Conservation (phyloP, 2,888 invertebrate species). For the Syrista parreyssii region DNA sequence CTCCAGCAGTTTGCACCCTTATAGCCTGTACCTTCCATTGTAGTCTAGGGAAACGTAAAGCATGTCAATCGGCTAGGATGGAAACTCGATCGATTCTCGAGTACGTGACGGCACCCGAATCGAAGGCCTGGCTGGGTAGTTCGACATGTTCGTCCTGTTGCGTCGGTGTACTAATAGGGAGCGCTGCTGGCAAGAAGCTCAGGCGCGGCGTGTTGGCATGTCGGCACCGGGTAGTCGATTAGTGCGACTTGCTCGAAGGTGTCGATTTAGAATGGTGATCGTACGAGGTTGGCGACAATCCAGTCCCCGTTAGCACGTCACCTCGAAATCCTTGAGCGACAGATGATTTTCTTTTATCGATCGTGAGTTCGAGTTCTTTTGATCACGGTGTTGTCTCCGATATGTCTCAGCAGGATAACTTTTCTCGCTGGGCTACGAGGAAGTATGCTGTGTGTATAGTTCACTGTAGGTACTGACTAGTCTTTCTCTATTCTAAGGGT, state of each 20-base stretch:
- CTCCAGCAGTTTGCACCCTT: background rate
- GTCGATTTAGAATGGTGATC: slow-evolving; percentile 45
- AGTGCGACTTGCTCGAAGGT: slow-evolving; percentile 38
- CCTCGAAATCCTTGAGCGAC: slow-evolving; percentile 1
- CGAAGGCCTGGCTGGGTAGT: slow-evolving; percentile 30
- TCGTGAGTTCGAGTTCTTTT: background rate
- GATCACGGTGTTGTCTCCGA: background rate
- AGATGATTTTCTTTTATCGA: background rate
- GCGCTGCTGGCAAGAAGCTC: slow-evolving; percentile 30
- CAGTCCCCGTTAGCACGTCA: slow-evolving; percentile 11
- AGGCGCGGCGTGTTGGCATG: slow-evolving; percentile 42
- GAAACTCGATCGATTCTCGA: slow-evolving; percentile 47
- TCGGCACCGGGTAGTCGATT: slow-evolving; percentile 41
- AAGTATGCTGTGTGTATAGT: background rate
- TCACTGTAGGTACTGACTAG: background rate
- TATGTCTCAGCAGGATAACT: background rate
- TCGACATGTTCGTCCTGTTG: slow-evolving; percentile 19
- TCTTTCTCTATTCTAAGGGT: background rate
- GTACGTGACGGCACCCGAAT: slow-evolving; percentile 58
- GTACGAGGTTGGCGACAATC: slow-evolving; percentile 28
- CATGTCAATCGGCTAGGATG: slow-evolving; percentile 40
- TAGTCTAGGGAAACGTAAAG: background rate
- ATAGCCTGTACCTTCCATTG: background rate
- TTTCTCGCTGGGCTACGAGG: background rate
- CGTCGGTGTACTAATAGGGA: slow-evolving; percentile 37